These are phyloP conservation scores for Solea senegalensis DNA, from an alignment of 2,113 vertebrate species.

Conservation along the genomic window DNA sequence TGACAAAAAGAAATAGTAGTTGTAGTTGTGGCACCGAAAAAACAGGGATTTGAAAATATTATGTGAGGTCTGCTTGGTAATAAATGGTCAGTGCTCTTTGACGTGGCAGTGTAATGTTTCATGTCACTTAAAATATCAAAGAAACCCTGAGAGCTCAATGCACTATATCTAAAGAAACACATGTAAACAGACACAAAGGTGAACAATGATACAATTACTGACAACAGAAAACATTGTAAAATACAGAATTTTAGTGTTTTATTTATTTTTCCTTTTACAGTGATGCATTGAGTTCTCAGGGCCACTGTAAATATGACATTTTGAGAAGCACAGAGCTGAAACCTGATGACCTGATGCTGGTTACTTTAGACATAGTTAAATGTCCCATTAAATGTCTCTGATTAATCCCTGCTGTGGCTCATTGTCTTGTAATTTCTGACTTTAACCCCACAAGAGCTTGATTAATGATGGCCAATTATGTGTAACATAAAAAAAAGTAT, in stretches of 20 bases:
- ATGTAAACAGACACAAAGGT: neutral
- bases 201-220: neutral
- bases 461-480: slow-evolving; percentile 1
- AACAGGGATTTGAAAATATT: neutral
- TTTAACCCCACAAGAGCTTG: neutral
- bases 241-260: neutral
- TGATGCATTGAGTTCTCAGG: neutral
- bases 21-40: neutral
- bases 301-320: neutral
- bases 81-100: slow-evolving; percentile 8
- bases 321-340: slow-evolving; percentile 6
- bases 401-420: neutral
- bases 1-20: neutral
- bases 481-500: neutral
- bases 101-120: neutral
- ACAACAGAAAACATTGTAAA: neutral
- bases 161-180: neutral
- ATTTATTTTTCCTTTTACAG: neutral
- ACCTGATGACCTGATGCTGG: slow-evolving; percentile 3
- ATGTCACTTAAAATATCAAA: neutral
- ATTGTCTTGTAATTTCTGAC: neutral
- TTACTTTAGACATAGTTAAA: neutral
- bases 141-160: neutral
- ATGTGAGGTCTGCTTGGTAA: neutral
- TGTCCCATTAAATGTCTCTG: neutral